phyloP scores from a whole-genome alignment of 2,797 vertebrate species.

The Alcedo quadribrachys region DNA sequence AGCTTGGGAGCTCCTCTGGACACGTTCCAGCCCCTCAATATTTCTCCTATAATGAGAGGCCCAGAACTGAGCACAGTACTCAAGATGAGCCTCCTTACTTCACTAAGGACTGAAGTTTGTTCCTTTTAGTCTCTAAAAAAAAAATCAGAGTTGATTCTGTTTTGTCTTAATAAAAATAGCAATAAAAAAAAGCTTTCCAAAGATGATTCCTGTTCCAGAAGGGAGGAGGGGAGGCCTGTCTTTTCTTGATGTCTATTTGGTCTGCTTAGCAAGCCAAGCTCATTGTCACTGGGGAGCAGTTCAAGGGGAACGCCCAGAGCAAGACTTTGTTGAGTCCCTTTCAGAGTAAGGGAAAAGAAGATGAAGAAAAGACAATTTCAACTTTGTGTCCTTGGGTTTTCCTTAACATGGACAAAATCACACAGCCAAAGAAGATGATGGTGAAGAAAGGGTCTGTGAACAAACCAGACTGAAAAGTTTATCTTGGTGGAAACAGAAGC shows the following conservation, averaged over 20 bases:
- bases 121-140: not conserved
- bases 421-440: not conserved
- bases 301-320: not conserved
- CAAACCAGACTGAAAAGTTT: not conserved
- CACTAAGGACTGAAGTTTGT: not conserved
- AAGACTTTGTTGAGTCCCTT: not conserved
- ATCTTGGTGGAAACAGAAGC: not conserved
- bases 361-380: not conserved
- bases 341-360: not conserved
- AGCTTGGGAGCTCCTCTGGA: too few species aligned
- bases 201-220: not conserved
- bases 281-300: not conserved
- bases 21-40: too few species aligned
- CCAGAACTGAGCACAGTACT: too few species aligned
- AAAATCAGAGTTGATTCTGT: not conserved
- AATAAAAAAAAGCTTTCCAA: not conserved
- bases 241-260: not conserved
- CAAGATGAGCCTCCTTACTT: too few species aligned
- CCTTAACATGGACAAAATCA: not conserved
- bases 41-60: too few species aligned
- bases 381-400: not conserved
- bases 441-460: not conserved
- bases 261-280: not conserved
- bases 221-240: not conserved
- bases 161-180: not conserved